These are phyloP conservation scores for Manis crassicaudata DNA, from an alignment of 2,797 vertebrate species.

Conservation along the genomic window DNA sequence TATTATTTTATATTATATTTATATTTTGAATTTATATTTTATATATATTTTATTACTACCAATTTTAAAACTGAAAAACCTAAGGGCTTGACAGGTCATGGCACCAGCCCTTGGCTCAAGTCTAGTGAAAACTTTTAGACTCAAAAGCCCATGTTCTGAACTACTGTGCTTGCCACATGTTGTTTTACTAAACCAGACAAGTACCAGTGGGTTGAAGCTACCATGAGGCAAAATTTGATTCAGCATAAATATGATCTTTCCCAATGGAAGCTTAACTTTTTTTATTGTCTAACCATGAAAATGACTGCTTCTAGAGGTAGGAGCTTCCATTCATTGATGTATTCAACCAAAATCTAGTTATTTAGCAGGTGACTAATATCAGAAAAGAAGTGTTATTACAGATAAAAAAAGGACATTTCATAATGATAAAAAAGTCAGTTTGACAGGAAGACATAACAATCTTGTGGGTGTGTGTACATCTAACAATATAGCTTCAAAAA, in stretches of 20 bases:
- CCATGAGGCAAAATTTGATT: constrained; percentile 12
- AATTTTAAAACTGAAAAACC: background rate
- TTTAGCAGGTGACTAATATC: background rate
- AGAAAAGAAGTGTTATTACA: constrained; percentile 41
- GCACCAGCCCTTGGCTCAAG: background rate
- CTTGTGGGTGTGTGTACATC: constrained; percentile 8
- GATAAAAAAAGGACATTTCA: constrained; percentile 20
- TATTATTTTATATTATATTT: background rate
- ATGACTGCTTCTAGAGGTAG: background rate
- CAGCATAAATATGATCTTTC: background rate
- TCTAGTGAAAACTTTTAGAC: background rate
- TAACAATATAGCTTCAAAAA: background rate
- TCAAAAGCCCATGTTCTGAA: background rate
- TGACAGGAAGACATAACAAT: background rate
- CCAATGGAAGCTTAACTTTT: background rate
- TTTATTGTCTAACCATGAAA: background rate
- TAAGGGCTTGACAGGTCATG: background rate
- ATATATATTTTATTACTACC: too few relatives aligned
- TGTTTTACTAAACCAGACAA: constrained; percentile 1
- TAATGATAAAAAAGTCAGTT: background rate
- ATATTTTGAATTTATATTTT: too few relatives aligned
- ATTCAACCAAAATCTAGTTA: constrained; percentile 18
- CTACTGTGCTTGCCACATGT: background rate
- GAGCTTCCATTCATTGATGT: background rate
- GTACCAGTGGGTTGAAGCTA: background rate